Evolutionary conservation across 2,888 invertebrate species (phyloP).

Genomic region (Antheraea assamensis): DNA sequence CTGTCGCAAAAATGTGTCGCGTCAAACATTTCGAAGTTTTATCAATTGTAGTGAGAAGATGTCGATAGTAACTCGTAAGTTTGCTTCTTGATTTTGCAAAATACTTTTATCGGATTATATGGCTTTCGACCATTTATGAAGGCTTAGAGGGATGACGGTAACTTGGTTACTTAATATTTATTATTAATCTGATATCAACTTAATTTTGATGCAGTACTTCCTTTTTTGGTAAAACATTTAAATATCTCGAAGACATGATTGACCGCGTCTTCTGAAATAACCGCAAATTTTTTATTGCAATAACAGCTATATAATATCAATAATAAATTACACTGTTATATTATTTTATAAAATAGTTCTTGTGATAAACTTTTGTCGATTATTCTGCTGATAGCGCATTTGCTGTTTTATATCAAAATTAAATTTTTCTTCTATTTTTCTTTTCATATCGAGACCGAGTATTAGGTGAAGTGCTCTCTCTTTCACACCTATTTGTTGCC

Average conservation of each 20-base stretch:
- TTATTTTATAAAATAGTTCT: too few relatives aligned
- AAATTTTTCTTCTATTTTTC: too few relatives aligned
- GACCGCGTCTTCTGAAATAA: neutral
- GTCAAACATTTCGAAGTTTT: conserved; percentile 42
- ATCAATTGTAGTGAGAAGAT: conserved; percentile 28
- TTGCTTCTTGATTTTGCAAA: conserved; percentile 27
- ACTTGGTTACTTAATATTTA: conserved; percentile 8
- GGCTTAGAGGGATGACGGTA: neutral
- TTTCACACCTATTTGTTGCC: too few relatives aligned
- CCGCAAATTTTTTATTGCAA: neutral
- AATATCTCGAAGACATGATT: too few relatives aligned
- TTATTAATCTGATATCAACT: neutral
- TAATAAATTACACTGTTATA: too few relatives aligned
- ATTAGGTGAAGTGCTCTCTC: too few relatives aligned
- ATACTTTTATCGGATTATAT: conserved; percentile 12
- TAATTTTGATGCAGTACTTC: neutral
- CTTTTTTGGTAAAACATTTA: too few relatives aligned
- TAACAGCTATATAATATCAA: too few relatives aligned
- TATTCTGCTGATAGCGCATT: too few relatives aligned
- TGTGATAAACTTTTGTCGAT: too few relatives aligned
- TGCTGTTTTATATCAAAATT: too few relatives aligned
- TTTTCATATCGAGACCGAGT: too few relatives aligned
- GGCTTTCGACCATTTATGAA: neutral
- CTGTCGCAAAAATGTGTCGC: conserved; percentile 30
- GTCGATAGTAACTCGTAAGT: conserved; percentile 20